Evolutionary conservation across 2,888 invertebrate species (phyloP), one percentile per base, ranked within the genome.

Genomic region (Clostera curtula): DNA sequence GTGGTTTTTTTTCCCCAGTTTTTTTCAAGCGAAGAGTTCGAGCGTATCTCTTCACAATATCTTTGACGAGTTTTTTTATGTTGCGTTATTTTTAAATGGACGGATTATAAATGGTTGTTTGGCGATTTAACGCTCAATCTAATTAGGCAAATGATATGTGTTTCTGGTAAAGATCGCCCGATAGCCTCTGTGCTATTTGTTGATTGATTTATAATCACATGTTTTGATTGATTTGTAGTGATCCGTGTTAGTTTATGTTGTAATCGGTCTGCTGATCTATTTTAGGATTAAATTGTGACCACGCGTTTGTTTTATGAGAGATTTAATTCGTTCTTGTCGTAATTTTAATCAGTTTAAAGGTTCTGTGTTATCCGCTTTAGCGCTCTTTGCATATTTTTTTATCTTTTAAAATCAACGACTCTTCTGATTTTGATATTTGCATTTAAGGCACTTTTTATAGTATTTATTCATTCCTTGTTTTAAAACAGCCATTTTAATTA

Each of bases 61-160:
- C 83, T 80, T 76, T 82, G 82, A 82, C 80, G 82, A 76, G 77
- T 68, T 80, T 82, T n/a, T 80, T 79, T 80, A 80, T 75, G 60
- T 71, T 52, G 73, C 71, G 74, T 82, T 82, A 83, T 83, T 82
- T 79, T 80, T 74, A 77, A 77, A 79, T 76, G 79, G 77, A 80
- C 82, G 73, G 80, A 80, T 82, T 82, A 80, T 83, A 79, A 77
- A 82, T 79, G 80, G 72, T 70, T 73, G 80, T 80, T 80, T 76
- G 72, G 77, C 80, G 79, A 83, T 83, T 83, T 83, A 79, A 80
- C 83, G 83, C 83, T 79, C 83, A 80, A 82, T 82, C 77, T 80
- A 79, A 83, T 83, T 83, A 83, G 73, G 79, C 67, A 82, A 82
- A 82, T 79, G 80, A 82, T 83, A 83, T 83, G 82, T 77, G 23